These are phyloP conservation scores for Suricata suricatta DNA, from an alignment of 2,113 vertebrate species.

Conservation along the genomic window DNA sequence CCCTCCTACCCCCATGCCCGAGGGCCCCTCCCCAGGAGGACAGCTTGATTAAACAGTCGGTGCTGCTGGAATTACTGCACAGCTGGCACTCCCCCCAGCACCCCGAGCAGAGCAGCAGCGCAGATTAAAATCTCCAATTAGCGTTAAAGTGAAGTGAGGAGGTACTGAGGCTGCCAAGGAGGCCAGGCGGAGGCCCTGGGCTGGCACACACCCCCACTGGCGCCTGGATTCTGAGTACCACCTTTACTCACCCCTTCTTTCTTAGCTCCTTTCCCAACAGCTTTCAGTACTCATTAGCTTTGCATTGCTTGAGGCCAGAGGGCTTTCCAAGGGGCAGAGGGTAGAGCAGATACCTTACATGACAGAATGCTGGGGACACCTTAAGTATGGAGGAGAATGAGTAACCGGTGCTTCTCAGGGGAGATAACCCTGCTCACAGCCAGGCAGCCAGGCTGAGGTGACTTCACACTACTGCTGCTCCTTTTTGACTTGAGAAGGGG, in stretches of 20 bases:
- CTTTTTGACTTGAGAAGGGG: constrained; percentile 10
- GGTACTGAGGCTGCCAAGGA: constrained; percentile 76
- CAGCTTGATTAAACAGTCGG: constrained; percentile 84
- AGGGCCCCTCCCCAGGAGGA: constrained; percentile 79
- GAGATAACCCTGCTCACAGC: neutral
- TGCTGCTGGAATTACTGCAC: constrained; percentile 81
- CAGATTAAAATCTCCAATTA: constrained; percentile 87
- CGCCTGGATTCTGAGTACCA: constrained; percentile 17
- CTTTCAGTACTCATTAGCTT: neutral
- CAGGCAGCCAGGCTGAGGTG: neutral
- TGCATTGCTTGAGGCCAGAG: neutral
- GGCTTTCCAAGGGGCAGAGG: neutral
- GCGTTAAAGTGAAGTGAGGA: constrained; percentile 77
- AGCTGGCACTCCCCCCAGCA: constrained; percentile 85
- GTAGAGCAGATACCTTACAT: neutral
- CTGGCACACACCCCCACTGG: neutral
- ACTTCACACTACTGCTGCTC: neutral
- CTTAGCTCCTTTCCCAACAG: neutral
- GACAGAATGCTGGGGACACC: constrained; percentile 16
- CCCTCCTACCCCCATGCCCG: constrained; percentile 51
- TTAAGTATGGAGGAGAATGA: neutral
- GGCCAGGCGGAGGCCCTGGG: constrained; percentile 62
- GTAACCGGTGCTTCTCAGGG: neutral
- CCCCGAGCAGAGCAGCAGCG: constrained; percentile 80
- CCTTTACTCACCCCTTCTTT: neutral